Evolutionary conservation across 2,888 invertebrate genomes (phyloP), one percentile per base, ranked within the genome.

Genomic region (Drosophila incognita): DNA sequence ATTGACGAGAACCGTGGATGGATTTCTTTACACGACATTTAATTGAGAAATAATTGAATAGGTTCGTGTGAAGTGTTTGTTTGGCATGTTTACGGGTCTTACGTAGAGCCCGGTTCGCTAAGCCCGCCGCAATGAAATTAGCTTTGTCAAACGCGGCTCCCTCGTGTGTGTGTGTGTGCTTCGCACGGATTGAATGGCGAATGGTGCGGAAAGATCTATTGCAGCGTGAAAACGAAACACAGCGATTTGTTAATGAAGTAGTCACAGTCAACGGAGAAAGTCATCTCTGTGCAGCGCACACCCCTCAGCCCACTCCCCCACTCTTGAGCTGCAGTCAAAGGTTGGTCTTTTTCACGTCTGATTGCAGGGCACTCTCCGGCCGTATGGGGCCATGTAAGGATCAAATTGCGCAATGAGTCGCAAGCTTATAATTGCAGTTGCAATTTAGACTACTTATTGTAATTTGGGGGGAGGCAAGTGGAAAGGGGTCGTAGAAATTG

Each of bases 11-110:
- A 4, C 15, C 27, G 46, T 40, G 59, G 54, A 60, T 74, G 87
- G 85, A 83, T 82, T 89, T 89, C 87, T 85, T 87, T 85, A 76
- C 64, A 79, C 87, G 87, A 77, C 86, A 89, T 90, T 91, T 91
- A 92, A 91, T 92, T 91, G 89, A 92, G 92, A 90, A 90, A 92
- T 91, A 92, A 91, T 92, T 92, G 91, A 92, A 91, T 91, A 85
- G 91, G 85, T 91, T 46, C 91, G 92, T 87, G 91, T 91, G 91
- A 91, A 92, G 92, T 91, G 91, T 87, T 86, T 86, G 88, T 88
- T 88, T 87, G 84, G 82, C 86, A 56, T 38, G 75, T 82, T 77
- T 74, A 74, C 77, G 61, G 69, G 69, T 57, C 74, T 67, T 69
- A 65, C 52, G 60, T 58, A 31, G 49, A 63, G 52, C 64, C 69